Percentiles rank a stretch among this genome's conserved stretches.
These are phyloP conservation scores for Apocrypta bakeri DNA, from an alignment of 1,140 invertebrate genomes.

Conservation along the genomic window DNA sequence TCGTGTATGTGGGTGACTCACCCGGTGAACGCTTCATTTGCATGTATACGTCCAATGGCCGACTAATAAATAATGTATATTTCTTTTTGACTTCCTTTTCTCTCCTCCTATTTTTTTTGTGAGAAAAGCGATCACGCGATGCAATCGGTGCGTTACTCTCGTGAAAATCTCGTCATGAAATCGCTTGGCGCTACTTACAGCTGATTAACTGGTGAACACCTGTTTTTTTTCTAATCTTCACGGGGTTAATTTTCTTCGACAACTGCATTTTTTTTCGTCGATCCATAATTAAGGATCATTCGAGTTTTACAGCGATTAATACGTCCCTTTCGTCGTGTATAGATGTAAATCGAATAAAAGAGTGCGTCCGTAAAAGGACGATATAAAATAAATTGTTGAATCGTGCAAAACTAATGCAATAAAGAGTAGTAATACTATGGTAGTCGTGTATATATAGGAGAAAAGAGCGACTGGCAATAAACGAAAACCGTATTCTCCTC, in stretches of 20 bases:
- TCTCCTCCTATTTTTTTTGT: background rate
- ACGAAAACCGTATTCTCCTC: slow-evolving; percentile 15
- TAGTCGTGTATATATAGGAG: too few relatives aligned
- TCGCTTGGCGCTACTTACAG: background rate
- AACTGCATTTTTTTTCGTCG: background rate
- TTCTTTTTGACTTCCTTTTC: background rate
- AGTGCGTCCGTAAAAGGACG: background rate
- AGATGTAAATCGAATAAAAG: background rate
- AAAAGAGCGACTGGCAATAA: slow-evolving; percentile 18
- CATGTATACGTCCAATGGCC: background rate
- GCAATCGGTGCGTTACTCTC: background rate
- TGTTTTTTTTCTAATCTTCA: slow-evolving; percentile 3
- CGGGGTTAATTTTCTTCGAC: background rate
- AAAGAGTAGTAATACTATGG: background rate
- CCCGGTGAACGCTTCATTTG: background rate
- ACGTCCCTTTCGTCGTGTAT: background rate
- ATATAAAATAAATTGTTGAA: background rate
- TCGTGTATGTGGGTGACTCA: background rate
- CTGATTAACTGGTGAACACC: background rate
- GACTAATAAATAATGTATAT: background rate
- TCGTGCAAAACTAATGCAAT: background rate
- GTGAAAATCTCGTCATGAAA: background rate
- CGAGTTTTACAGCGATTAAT: background rate
- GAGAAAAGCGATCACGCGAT: background rate
- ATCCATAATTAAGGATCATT: background rate